Evolutionary conservation across 2,888 invertebrate species (phyloP).

Genomic region (Zygaena filipendulae): DNA sequence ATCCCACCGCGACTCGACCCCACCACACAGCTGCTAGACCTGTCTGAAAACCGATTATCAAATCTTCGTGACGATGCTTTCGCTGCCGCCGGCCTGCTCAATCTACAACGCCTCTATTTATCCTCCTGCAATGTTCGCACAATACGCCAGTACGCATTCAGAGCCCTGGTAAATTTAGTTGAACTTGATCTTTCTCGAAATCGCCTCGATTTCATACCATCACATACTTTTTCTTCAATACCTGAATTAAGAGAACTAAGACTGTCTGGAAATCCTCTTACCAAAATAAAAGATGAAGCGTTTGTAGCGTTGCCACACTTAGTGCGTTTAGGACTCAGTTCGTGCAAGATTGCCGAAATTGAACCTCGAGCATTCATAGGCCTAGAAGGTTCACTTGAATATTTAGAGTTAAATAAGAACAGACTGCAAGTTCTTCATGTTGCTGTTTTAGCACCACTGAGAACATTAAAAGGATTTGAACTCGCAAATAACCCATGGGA

Average conservation of each 20-base stretch:
- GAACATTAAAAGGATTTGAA: conserved; percentile 78
- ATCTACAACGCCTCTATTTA: conserved; percentile 83
- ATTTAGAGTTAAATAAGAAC: conserved; percentile 82
- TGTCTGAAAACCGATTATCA: conserved; percentile 78
- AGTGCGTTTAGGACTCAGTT: conserved; percentile 77
- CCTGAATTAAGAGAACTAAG: conserved; percentile 80
- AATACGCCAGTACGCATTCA: conserved; percentile 79
- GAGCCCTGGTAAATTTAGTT: conserved; percentile 81
- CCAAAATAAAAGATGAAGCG: conserved; percentile 75
- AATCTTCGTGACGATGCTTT: conserved; percentile 79
- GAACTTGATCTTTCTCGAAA: conserved; percentile 86
- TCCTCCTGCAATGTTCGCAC: conserved; percentile 75
- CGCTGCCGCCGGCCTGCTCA: conserved; percentile 77
- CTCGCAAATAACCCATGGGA: conserved; percentile 86
- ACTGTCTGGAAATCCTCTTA: conserved; percentile 80
- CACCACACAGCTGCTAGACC: conserved; percentile 82
- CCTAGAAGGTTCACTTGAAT: conserved; percentile 77
- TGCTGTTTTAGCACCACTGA: conserved; percentile 73
- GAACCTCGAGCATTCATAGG: conserved; percentile 79
- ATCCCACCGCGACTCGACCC: conserved; percentile 80
- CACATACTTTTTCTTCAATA: conserved; percentile 77
- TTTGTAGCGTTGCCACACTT: conserved; percentile 75
- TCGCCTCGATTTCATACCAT: conserved; percentile 73
- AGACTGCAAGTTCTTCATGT: conserved; percentile 74
- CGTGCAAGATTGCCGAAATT: conserved; percentile 75